A percentile compares a stretch with the other conserved stretches of the same genome.
phyloP scores from a whole-genome alignment of 2,797 vertebrate genomes.

The Lepilemur ruficaudatus region DNA sequence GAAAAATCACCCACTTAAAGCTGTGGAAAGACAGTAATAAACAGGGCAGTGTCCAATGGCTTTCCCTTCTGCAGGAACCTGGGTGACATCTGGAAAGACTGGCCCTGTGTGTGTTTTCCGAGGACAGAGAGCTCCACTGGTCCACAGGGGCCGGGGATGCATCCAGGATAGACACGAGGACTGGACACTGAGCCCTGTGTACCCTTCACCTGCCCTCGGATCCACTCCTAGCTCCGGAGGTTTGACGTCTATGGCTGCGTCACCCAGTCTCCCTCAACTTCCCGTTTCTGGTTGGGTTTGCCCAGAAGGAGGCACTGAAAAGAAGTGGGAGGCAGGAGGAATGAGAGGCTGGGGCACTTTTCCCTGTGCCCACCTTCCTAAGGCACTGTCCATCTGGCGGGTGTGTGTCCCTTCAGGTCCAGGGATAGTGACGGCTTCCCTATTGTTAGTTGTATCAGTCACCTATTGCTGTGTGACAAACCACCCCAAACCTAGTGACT shows the following conservation, averaged over 20 bases:
- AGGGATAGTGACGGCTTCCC: too few relatives aligned
- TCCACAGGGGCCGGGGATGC: conserved; percentile 49
- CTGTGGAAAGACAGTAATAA: background rate
- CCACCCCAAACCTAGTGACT: background rate
- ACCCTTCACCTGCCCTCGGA: background rate
- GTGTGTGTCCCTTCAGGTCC: background rate
- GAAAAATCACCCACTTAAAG: background rate
- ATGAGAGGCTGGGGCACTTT: background rate
- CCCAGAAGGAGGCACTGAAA: background rate
- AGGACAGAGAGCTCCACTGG: conserved; percentile 61
- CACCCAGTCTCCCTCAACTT: background rate
- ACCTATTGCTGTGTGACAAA: background rate
- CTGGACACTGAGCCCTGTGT: background rate
- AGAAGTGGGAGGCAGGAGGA: background rate
- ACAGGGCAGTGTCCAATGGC: background rate
- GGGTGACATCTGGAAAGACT: background rate
- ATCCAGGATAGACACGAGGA: conserved; percentile 41
- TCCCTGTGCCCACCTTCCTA: background rate
- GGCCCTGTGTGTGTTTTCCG: background rate
- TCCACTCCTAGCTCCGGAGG: background rate
- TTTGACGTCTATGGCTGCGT: rapidly evolving
- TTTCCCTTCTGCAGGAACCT: background rate
- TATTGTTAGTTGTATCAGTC: background rate
- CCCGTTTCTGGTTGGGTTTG: background rate
- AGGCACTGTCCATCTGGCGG: background rate